Evolutionary conservation across 2,888 invertebrate genomes (phyloP).

Genomic region (Oasisia sp.): DNA sequence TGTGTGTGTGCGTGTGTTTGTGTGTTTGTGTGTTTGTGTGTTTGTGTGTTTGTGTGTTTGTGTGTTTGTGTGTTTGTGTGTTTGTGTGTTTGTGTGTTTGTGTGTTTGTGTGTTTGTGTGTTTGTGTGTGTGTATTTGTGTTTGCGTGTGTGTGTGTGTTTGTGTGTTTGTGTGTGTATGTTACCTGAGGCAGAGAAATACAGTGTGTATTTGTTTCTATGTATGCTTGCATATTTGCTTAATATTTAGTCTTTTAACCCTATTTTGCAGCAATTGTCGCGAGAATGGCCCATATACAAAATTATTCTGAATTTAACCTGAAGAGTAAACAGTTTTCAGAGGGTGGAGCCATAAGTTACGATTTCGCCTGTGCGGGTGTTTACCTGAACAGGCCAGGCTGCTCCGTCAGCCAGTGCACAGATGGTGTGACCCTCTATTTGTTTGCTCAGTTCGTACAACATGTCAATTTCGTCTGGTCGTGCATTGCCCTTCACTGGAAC

Average conservation of each 20-base stretch:
- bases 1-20: too few species aligned
- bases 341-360: neutral
- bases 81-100: too few species aligned
- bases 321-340: neutral
- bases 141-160: neutral
- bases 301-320: too few species aligned
- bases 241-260: too few species aligned
- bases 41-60: too few species aligned
- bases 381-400: slow-evolving; percentile 98
- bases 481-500: slow-evolving; percentile 85
- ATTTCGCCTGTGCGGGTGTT: neutral
- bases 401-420: slow-evolving; percentile 98
- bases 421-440: slow-evolving; percentile 99
- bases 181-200: neutral
- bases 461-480: slow-evolving; percentile 93
- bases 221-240: too few species aligned
- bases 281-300: neutral
- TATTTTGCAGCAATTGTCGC: too few species aligned
- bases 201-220: too few species aligned
- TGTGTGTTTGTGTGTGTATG: too few species aligned
- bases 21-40: too few species aligned
- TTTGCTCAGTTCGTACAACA: slow-evolving; percentile 99
- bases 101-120: too few species aligned
- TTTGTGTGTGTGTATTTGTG: neutral
- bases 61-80: too few species aligned